phyloP scores from a whole-genome alignment of 2,797 vertebrate genomes.

The Artibeus jamaicensis region DNA sequence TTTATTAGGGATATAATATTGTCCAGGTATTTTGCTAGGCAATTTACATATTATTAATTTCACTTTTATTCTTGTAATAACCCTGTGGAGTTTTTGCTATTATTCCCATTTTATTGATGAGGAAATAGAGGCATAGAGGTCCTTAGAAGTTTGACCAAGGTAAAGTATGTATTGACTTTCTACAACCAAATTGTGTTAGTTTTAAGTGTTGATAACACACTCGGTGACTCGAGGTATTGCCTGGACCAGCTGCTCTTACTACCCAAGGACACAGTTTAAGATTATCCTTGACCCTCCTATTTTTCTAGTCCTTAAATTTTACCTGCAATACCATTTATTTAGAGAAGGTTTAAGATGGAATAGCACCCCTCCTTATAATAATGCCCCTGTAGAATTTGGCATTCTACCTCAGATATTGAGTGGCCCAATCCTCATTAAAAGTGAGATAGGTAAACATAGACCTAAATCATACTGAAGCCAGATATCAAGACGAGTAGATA shows the following conservation, averaged over 20 bases:
- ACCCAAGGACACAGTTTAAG: not conserved
- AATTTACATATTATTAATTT: not conserved
- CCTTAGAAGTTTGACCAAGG: not conserved
- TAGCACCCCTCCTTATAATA: not conserved
- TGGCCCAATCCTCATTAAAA: not conserved
- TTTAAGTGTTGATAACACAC: too few species aligned
- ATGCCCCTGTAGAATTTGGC: not conserved
- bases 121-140: not conserved
- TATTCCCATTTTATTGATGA: not conserved
- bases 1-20: not conserved
- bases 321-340: not conserved
- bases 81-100: not conserved
- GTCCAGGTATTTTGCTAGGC: not conserved
- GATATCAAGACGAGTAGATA: not conserved
- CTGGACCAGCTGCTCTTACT: not conserved
- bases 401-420: not conserved
- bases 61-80: not conserved
- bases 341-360: not conserved
- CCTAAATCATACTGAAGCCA: not conserved
- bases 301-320: not conserved
- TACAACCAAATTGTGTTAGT: not conserved
- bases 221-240: accelerated
- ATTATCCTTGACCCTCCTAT: not conserved
- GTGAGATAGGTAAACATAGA: not conserved
- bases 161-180: not conserved